phyloP scores from a whole-genome alignment of 2,888 invertebrate genomes.

The Lydus trimaculatus region DNA sequence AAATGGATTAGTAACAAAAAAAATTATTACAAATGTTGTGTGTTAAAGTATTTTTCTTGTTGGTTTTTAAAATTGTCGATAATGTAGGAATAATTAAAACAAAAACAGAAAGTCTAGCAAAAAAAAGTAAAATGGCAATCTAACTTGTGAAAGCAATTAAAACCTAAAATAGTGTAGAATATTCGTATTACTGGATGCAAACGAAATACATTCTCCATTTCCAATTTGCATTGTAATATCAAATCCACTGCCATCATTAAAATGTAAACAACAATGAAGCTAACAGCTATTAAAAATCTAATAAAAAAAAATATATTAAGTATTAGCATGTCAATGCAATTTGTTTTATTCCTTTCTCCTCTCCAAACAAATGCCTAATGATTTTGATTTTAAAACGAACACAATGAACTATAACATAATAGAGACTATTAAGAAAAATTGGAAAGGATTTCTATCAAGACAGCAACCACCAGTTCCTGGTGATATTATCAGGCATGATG shows the following conservation, averaged over 20 bases:
- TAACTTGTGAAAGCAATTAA: slow-evolving; percentile 1
- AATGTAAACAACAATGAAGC: slow-evolving; percentile 18
- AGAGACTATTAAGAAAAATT: slow-evolving; percentile 43
- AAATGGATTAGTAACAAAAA: no score
- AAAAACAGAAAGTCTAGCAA: background rate
- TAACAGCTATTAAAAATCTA: background rate
- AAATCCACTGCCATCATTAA: slow-evolving; percentile 18
- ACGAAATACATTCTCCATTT: slow-evolving; percentile 10
- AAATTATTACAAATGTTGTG: no score
- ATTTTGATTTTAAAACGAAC: background rate
- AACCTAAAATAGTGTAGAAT: slow-evolving; percentile 3
- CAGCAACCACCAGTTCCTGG: slow-evolving; percentile 34
- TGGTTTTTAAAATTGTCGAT: background rate
- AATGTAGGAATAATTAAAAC: background rate
- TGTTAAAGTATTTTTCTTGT: background rate
- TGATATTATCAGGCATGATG: slow-evolving; percentile 46
- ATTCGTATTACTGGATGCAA: slow-evolving; percentile 5
- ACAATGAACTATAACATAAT: slow-evolving; percentile 18
- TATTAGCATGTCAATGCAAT: background rate
- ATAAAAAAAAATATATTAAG: background rate
- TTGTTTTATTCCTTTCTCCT: background rate
- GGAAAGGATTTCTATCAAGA: slow-evolving; percentile 36
- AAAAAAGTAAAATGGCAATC: background rate
- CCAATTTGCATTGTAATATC: slow-evolving; percentile 21
- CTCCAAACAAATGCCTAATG: no score